Percentiles rank a stretch among this genome's conserved stretches.
Conservation (phyloP, 2,888 invertebrate species). For the Melanostoma mellinum region DNA sequence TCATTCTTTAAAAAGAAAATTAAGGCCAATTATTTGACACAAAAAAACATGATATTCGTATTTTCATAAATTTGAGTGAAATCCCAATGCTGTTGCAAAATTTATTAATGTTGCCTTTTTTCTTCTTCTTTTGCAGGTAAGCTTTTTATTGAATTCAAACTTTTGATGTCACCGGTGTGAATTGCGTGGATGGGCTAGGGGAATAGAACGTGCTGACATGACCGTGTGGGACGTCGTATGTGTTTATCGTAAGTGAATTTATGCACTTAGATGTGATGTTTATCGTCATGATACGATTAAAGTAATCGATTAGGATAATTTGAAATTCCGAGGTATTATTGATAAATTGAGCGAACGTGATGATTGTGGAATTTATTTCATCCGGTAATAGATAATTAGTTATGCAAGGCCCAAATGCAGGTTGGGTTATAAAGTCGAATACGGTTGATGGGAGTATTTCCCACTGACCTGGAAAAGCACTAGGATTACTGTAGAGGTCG, state of each 20-base stretch:
- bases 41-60: conserved; percentile 1
- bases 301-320: conserved; percentile 35
- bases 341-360: conserved; percentile 38
- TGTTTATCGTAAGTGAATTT: conserved; percentile 24
- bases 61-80: conserved; percentile 34
- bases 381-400: conserved; percentile 30
- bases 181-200: neutral
- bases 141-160: conserved; percentile 15
- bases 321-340: conserved; percentile 36
- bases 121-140: conserved; percentile 63
- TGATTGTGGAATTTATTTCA: conserved; percentile 23
- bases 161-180: neutral
- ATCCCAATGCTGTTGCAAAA: neutral
- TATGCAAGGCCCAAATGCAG: neutral
- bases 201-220: conserved; percentile 5
- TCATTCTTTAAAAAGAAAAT: conserved; percentile 4
- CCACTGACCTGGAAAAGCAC: too few relatives aligned
- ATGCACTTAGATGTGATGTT: conserved; percentile 31
- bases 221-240: neutral
- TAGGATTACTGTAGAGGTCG: too few relatives aligned
- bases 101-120: conserved; percentile 14
- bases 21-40: neutral
- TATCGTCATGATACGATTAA: conserved; percentile 22
- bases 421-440: neutral
- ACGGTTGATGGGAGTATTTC: neutral